Evolutionary conservation across 2,888 invertebrate genomes (phyloP).

Genomic region (Phrixothrix hirtus): DNA sequence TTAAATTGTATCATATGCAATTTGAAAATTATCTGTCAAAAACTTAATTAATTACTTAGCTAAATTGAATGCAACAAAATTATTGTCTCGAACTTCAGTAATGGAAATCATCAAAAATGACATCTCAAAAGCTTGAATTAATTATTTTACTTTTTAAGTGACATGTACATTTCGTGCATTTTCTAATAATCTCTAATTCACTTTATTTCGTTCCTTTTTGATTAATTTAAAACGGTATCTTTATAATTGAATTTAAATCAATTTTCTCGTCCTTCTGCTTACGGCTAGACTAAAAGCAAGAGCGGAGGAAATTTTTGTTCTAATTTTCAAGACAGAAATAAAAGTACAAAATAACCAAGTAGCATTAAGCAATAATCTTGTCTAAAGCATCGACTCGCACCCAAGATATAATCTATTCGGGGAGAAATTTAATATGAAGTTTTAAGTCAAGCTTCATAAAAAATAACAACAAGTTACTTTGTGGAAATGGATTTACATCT

Average conservation of each 20-base stretch:
- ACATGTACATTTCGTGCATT: no score
- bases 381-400: constrained; percentile 25
- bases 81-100: no score
- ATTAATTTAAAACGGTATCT: not conserved
- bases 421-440: constrained; percentile 24
- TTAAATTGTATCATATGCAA: no score
- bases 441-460: constrained; percentile 21
- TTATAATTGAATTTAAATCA: constrained; percentile 12
- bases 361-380: constrained; percentile 25
- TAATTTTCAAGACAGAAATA: constrained; percentile 12
- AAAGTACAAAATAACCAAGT: constrained; percentile 14
- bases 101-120: no score
- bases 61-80: no score
- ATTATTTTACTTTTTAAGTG: no score
- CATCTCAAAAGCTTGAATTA: no score
- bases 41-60: no score
- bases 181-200: not conserved
- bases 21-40: no score
- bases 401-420: constrained; percentile 22
- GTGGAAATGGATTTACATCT: constrained; percentile 8
- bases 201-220: not conserved
- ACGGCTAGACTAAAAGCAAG: constrained; percentile 9
- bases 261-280: constrained; percentile 7
- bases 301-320: constrained; percentile 11
- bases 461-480: constrained; percentile 18